Evolutionary conservation across 2,797 vertebrate species (phyloP).

Genomic region (Distichodus sexfasciatus): DNA sequence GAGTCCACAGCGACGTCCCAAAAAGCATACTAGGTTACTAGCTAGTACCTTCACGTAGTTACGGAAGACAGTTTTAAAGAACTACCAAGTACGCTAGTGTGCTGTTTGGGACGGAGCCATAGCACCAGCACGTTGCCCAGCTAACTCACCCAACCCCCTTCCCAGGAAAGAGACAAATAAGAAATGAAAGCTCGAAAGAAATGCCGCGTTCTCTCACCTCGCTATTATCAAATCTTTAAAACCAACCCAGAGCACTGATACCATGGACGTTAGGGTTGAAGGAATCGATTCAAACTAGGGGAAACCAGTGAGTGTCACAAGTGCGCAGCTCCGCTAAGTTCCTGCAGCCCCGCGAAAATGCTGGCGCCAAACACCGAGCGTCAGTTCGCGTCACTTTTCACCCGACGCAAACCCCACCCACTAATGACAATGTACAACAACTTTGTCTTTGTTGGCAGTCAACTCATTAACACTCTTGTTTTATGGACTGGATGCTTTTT

Average conservation of each 20-base stretch:
- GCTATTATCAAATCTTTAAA: slow-evolving; percentile 28
- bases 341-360: slow-evolving; percentile 69
- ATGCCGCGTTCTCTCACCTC: slow-evolving; percentile 55
- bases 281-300: not conserved
- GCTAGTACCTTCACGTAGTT: no score
- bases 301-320: not conserved
- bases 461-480: no score
- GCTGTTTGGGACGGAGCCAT: no score
- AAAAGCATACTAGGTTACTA: no score
- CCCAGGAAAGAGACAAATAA: slow-evolving; percentile 5
- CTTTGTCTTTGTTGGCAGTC: no score
- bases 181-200: slow-evolving; percentile 15
- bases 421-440: no score
- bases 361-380: slow-evolving; percentile 78
- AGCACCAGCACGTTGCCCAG: slow-evolving; percentile 20
- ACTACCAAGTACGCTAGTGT: no score
- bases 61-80: no score
- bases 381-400: slow-evolving; percentile 70
- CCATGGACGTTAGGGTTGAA: slow-evolving; percentile 18
- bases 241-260: slow-evolving; percentile 5
- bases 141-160: slow-evolving; percentile 44
- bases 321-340: not conserved
- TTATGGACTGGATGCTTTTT: no score
- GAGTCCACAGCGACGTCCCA: no score
- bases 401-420: slow-evolving; percentile 58